These are phyloP conservation scores for Schizopygopsis pylzovi DNA, from an alignment of 2,797 vertebrate species.

Conservation along the genomic window DNA sequence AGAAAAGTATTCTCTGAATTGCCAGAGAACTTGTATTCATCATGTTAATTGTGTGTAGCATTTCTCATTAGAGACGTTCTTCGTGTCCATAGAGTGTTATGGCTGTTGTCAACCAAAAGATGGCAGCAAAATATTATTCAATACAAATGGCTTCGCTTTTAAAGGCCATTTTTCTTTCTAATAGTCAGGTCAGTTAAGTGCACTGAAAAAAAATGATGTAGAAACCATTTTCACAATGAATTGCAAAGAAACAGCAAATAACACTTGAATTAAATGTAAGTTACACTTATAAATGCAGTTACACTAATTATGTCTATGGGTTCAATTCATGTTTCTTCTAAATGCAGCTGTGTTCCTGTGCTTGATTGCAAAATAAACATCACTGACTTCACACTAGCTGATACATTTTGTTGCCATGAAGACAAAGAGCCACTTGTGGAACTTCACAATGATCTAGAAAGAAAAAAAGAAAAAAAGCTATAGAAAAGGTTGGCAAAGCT, in stretches of 20 bases:
- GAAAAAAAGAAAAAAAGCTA: no score
- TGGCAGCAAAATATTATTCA: slow-evolving; percentile 20
- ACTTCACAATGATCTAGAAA: background rate
- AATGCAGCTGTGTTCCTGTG: background rate
- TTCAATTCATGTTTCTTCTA: background rate
- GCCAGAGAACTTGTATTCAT: background rate
- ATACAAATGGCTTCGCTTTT: background rate
- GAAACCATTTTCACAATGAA: background rate
- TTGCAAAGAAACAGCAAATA: background rate
- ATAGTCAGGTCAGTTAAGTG: background rate
- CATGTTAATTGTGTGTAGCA: background rate
- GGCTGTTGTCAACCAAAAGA: slow-evolving; percentile 22
- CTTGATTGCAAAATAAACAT: slow-evolving; percentile 6
- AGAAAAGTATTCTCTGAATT: background rate
- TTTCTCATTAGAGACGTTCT: background rate
- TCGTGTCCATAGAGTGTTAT: background rate
- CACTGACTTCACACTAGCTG: background rate
- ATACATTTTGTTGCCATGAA: background rate
- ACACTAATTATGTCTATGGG: background rate
- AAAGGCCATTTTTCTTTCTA: background rate
- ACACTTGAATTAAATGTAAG: background rate
- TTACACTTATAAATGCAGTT: background rate
- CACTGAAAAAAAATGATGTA: background rate
- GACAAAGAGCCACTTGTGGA: background rate
- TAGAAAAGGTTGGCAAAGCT: slow-evolving; percentile 4